phyloP scores from a whole-genome alignment of 2,113 vertebrate species.

The Plestiodon gilberti region DNA sequence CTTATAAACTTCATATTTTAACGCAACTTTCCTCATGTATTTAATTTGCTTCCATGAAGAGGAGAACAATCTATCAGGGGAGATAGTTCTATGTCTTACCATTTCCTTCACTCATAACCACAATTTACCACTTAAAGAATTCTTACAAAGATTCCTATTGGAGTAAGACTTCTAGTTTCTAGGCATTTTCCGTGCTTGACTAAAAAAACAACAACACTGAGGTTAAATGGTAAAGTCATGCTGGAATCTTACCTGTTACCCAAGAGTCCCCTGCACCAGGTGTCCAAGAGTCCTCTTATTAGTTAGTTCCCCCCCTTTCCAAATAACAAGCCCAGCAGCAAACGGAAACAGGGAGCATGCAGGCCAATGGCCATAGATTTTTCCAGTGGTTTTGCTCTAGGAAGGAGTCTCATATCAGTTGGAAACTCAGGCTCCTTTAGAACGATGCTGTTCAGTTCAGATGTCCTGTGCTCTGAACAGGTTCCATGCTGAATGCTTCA shows the following conservation, averaged over 20 bases:
- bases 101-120: neutral
- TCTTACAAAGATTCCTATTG: neutral
- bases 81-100: neutral
- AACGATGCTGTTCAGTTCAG: neutral
- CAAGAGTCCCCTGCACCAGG: neutral
- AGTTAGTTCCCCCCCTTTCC: neutral
- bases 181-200: neutral
- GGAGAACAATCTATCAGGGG: neutral
- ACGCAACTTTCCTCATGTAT: neutral
- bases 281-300: neutral
- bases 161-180: neutral
- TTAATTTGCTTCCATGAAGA: neutral
- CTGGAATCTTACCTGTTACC: slow-evolving; percentile 41
- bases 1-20: neutral
- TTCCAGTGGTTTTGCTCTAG: slow-evolving; percentile 20
- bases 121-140: neutral
- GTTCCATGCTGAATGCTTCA: neutral
- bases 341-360: neutral
- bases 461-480: neutral
- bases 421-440: slow-evolving; percentile 8
- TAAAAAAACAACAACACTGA: neutral
- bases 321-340: neutral
- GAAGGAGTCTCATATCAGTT: slow-evolving; percentile 1
- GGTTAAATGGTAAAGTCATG: neutral
- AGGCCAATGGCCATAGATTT: neutral